phyloP scores from a whole-genome alignment of 2,113 vertebrate species.

The Rhegmatorhina hoffmannsi region DNA sequence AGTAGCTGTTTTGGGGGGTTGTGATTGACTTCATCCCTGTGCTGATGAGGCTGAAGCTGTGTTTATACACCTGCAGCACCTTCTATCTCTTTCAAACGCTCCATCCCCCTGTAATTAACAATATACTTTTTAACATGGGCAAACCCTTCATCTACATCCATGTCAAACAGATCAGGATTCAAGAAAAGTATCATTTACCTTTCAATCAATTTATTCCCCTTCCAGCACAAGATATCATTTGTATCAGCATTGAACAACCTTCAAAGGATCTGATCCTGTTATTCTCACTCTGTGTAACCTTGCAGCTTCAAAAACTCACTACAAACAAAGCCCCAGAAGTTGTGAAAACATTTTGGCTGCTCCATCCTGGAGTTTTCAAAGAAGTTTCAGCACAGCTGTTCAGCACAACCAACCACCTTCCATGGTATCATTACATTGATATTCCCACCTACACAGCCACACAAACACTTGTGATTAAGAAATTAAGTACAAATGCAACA shows the following conservation, averaged over 20 bases:
- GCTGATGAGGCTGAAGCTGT: neutral
- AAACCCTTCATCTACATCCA: neutral
- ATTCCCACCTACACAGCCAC: constrained; percentile 7
- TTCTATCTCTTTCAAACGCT: neutral
- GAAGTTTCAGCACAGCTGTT: neutral
- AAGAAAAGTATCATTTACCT: neutral
- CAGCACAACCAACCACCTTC: neutral
- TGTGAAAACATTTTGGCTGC: neutral
- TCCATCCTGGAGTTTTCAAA: neutral
- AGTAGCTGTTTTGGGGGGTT: neutral
- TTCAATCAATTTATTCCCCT: neutral
- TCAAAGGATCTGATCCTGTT: neutral
- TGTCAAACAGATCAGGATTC: neutral
- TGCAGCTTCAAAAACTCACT: neutral
- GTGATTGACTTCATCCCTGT: neutral
- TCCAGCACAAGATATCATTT: neutral
- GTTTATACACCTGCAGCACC: neutral
- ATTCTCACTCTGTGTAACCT: neutral
- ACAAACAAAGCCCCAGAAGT: neutral
- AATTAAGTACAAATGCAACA: neutral
- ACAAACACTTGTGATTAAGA: neutral
- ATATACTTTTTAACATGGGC: neutral
- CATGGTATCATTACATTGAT: neutral
- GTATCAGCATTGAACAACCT: neutral
- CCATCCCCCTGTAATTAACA: neutral